phyloP scores from a whole-genome alignment of 2,113 vertebrate species.

The Hydrolagus affinis region DNA sequence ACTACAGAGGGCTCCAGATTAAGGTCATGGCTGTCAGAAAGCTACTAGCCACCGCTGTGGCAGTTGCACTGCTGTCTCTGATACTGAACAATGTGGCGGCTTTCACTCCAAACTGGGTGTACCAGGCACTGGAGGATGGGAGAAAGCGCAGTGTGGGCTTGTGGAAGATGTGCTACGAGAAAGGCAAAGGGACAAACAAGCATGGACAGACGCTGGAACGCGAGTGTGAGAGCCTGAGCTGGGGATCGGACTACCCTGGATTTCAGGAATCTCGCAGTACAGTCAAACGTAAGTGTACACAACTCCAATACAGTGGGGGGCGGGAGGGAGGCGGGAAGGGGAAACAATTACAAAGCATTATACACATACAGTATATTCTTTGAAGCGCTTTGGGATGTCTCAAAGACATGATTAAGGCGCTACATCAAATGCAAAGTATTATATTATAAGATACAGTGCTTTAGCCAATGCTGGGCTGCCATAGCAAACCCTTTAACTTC shows the following conservation, averaged over 20 bases:
- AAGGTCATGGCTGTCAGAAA: conserved; percentile 79
- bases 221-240: conserved; percentile 73
- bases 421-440: too few relatives aligned
- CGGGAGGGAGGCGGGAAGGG: too few relatives aligned
- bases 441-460: too few relatives aligned
- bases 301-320: neutral
- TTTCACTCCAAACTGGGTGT: conserved; percentile 88
- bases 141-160: conserved; percentile 86
- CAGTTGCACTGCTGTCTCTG: conserved; percentile 84
- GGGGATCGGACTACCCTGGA: conserved; percentile 81
- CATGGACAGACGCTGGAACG: conserved; percentile 51
- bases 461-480: too few relatives aligned
- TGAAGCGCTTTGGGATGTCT: too few relatives aligned
- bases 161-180: conserved; percentile 79
- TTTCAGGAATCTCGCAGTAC: conserved; percentile 89
- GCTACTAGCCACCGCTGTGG: conserved; percentile 83
- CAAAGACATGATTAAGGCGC: too few relatives aligned
- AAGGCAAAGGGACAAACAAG: conserved; percentile 47
- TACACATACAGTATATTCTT: too few relatives aligned
- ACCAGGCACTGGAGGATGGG: conserved; percentile 80
- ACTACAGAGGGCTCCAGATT: neutral
- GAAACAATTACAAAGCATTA: too few relatives aligned
- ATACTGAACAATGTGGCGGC: conserved; percentile 87
- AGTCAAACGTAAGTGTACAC: conserved; percentile 80
- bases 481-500: too few relatives aligned